Evolutionary conservation across 2,113 vertebrate species (phyloP).

Genomic region (Prietella phreatophila): DNA sequence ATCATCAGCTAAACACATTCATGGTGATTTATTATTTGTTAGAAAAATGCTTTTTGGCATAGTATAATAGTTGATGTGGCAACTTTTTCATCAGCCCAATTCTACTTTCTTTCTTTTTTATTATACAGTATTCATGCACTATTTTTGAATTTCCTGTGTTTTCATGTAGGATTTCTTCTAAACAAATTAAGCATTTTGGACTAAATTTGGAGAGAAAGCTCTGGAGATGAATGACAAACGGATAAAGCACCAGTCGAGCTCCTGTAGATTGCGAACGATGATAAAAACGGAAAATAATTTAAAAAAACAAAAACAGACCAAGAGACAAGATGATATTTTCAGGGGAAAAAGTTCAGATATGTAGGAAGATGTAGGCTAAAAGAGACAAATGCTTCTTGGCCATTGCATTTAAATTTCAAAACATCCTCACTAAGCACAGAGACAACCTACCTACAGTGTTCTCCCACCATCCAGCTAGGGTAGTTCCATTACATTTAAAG

Average conservation of each 20-base stretch:
- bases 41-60: neutral
- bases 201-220: neutral
- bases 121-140: neutral
- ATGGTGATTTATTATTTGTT: neutral
- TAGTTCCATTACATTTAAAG: neutral
- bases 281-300: neutral
- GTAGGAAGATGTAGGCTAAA: neutral
- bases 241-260: neutral
- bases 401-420: neutral
- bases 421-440: neutral
- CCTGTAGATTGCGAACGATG: neutral
- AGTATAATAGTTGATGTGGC: neutral
- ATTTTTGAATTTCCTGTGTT: neutral
- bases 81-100: neutral
- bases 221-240: neutral
- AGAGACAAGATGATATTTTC: neutral
- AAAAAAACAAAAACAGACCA: neutral
- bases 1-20: neutral
- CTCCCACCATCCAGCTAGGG: neutral
- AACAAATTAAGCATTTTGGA: neutral
- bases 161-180: neutral
- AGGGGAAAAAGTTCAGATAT: neutral
- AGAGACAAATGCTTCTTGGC: neutral
- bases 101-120: neutral
- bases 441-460: neutral